These are phyloP conservation scores for Pantherophis guttatus DNA, from an alignment of 2,113 vertebrate species.

Conservation along the genomic window DNA sequence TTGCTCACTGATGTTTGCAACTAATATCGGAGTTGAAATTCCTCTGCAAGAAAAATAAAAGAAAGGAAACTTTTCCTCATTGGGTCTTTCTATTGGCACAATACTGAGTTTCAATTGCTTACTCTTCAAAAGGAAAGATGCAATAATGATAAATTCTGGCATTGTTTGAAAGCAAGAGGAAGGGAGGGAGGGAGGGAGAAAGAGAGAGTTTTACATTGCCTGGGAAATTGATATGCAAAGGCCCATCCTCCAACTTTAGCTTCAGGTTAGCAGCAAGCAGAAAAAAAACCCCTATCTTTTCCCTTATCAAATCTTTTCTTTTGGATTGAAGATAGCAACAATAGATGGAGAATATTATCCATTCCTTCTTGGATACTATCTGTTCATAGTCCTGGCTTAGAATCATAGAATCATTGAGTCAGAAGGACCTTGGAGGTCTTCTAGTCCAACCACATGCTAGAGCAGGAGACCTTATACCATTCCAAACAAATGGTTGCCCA, in stretches of 20 bases:
- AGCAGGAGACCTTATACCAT: not conserved
- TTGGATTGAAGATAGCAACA: not conserved
- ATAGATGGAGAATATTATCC: not conserved
- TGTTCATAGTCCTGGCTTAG: not conserved
- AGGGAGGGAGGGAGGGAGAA: not conserved
- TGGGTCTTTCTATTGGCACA: conserved; percentile 13
- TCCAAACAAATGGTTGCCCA: not conserved
- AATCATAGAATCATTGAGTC: not conserved
- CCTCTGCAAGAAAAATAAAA: conserved; percentile 21
- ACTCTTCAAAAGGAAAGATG: conserved; percentile 5
- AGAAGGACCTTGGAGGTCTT: not conserved
- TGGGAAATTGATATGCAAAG: conserved; percentile 47
- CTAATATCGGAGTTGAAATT: conserved; percentile 27
- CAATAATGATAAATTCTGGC: not conserved
- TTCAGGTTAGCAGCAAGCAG: not conserved
- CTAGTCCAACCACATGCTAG: not conserved
- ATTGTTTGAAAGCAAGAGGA: not conserved
- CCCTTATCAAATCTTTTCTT: accelerated
- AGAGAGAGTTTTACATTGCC: conserved; percentile 32
- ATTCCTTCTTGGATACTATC: not conserved
- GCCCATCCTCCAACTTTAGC: not conserved
- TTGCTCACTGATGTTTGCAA: conserved; percentile 43
- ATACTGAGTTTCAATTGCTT: conserved; percentile 25
- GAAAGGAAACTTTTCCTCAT: conserved; percentile 21
- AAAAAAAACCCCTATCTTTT: not conserved